Base-by-base conservation (phyloP, 2,113 vertebrate species). In the Eidolon helvum region DNA sequence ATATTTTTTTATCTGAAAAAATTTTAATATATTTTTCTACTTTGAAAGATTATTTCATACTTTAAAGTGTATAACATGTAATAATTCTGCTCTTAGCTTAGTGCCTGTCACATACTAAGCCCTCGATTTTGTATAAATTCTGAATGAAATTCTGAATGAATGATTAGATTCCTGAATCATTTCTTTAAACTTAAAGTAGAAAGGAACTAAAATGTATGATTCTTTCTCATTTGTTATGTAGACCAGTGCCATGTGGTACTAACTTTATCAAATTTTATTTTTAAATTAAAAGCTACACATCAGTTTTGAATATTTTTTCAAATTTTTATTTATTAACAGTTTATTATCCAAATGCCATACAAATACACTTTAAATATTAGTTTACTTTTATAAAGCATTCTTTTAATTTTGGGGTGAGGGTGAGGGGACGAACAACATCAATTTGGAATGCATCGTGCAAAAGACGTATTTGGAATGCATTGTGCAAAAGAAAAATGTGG, bases 261-360 rank as follows among this genome's bases (percentile, higher is more conserved):
- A 68, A 80, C 9, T 2, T 33, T 59, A 33, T 80, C 22, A 79
- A 74, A 55, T 40, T 72, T 89, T 91, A 50, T 84, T 19, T 77
- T 74, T 75, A 84, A 93, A 40, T 77, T 77, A 61, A 90, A 57
- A 10, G 7, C 15, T n/a, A 0, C 0, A 21, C 3, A 12, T 74
- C 45, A 50, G 10, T 72, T 94, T 91, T 84, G 18, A 69, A 19
- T 63, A 0, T 72, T 94, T 92, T 21, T 90, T 91, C 66, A 63
- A 69, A 48, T 82, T 93, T 97, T 87, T 14, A 92, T 18, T 61
- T 85, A 77, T 45, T 87, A 43, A 87, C 10, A 95, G 26, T 78
- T 80, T 65, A 5, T 61, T 30, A 78, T 9, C 5, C 38, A 92
- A 84, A 86, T 1, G 69, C 15, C 35, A 45, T 28, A 43, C 45